A percentile compares a stretch with the other conserved stretches of the same genome.
Evolutionary conservation across 2,113 vertebrate genomes (phyloP).

Genomic region (Gobius niger): DNA sequence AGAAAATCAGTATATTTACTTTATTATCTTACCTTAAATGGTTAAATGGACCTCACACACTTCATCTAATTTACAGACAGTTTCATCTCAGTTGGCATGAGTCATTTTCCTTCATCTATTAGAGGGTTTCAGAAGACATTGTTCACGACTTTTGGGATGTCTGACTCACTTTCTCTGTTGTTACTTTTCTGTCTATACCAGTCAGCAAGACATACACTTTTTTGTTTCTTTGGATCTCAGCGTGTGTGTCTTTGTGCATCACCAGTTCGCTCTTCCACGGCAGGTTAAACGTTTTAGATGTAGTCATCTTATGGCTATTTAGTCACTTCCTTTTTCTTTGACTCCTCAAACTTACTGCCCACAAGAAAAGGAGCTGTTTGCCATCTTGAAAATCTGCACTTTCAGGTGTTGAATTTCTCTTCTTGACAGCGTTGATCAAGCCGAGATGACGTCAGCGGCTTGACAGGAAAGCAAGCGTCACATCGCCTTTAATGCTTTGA

Average conservation of each 20-base stretch:
- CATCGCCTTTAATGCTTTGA: slow-evolving; percentile 23
- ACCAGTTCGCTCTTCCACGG: slow-evolving; percentile 39
- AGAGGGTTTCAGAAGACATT: slow-evolving; percentile 15
- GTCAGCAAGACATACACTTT: slow-evolving; percentile 29
- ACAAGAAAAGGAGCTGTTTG: slow-evolving; percentile 53
- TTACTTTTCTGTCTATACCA: not conserved
- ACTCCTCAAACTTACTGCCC: slow-evolving; percentile 41
- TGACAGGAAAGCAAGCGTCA: slow-evolving; percentile 46
- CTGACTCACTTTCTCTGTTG: slow-evolving; percentile 19
- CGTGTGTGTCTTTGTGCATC: slow-evolving; percentile 16
- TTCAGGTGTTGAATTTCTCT: slow-evolving; percentile 62
- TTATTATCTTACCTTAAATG: too few species aligned
- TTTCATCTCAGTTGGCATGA: slow-evolving; percentile 31
- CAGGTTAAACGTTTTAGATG: slow-evolving; percentile 53
- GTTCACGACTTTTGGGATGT: slow-evolving; percentile 26
- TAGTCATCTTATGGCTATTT: slow-evolving; percentile 51
- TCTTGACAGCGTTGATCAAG: slow-evolving; percentile 43
- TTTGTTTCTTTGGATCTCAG: not conserved
- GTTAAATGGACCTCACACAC: not conserved
- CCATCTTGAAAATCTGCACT: slow-evolving; percentile 49
- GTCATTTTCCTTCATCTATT: slow-evolving; percentile 27
- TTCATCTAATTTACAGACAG: slow-evolving; percentile 2
- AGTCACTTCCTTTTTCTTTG: slow-evolving; percentile 56
- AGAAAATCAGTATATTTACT: too few species aligned
- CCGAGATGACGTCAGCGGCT: slow-evolving; percentile 48